Percentiles rank a stretch among this genome's conserved stretches.
These are phyloP conservation scores for Rhynchophorus ferrugineus DNA, from an alignment of 1,140 invertebrate species.

Conservation along the genomic window DNA sequence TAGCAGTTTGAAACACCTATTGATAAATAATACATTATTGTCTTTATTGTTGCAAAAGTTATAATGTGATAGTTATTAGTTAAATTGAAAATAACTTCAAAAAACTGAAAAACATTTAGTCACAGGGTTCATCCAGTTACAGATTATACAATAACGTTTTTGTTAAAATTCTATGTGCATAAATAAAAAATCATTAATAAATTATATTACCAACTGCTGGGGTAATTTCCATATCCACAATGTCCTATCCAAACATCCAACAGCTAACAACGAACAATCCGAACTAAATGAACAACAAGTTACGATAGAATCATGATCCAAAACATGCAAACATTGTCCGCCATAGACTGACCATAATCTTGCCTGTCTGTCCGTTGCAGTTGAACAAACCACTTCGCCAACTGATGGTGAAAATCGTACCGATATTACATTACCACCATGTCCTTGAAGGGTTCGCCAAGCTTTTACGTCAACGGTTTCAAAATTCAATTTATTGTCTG, in stretches of 20 bases:
- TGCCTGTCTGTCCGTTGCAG: conserved; percentile 41
- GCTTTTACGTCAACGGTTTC: conserved; percentile 31
- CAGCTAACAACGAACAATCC: conserved; percentile 46
- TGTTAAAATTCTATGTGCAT: too few species aligned
- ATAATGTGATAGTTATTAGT: too few species aligned
- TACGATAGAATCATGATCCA: conserved; percentile 51
- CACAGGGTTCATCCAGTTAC: too few species aligned
- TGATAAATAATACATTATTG: conserved; percentile 1
- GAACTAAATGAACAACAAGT: conserved; percentile 48
- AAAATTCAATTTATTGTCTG: conserved; percentile 13
- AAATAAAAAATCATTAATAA: too few species aligned
- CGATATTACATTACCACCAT: conserved; percentile 51
- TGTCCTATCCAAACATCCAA: conserved; percentile 49
- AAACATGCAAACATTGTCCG: conserved; percentile 49
- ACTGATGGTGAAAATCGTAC: conserved; percentile 46
- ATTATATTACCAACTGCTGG: conserved; percentile 42
- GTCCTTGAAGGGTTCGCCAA: conserved; percentile 42
- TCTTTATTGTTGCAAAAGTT: neutral
- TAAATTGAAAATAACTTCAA: too few species aligned
- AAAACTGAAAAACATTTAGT: too few species aligned
- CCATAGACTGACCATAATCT: conserved; percentile 44
- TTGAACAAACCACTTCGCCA: conserved; percentile 40
- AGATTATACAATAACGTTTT: too few species aligned
- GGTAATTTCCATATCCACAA: conserved; percentile 51
- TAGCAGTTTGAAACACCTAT: conserved; percentile 37